Base-by-base conservation (phyloP, 2,888 invertebrate species). In the Tachina grossa region DNA sequence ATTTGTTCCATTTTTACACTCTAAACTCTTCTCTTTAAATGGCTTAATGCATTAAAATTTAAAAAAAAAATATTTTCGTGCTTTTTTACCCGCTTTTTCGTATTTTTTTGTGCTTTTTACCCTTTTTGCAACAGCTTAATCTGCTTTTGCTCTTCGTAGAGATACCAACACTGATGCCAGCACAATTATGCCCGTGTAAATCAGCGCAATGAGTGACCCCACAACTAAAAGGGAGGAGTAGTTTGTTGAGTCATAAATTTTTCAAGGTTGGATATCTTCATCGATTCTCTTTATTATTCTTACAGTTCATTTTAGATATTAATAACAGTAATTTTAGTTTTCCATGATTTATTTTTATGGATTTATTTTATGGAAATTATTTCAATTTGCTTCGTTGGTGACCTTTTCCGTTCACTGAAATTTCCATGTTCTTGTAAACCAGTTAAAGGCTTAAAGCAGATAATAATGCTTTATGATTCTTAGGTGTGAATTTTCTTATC, bases 181-280 rank as follows among this genome's bases (percentile, higher is more conserved):
- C n/a, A n/a, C n/a, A n/a, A n/a, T n/a, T n/a, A n/a, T n/a, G n/a
- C n/a, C n/a, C n/a, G n/a, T n/a, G n/a, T n/a, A n/a, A n/a, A n/a
- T n/a, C n/a, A n/a, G n/a, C n/a, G n/a, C n/a, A n/a, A n/a, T n/a
- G 6, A 31, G 31, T 31, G 31, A 31, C 31, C 6, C 31, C 31
- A 31, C 31, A 31, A 31, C 6, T 31, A 31, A 31, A 31, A 31
- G 6, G 31, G 6, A 31, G 31, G 5, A 31, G 31, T 31, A 31
- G 31, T 31, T 31, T 31, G 31, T 31, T 31, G 53, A 19, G 19
- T 53, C 9, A 51, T n/a, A 51, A 51, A 31, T 6, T 31, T 87
- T 87, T 88, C 89, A 90, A 90, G 90, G 90, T 77, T 89, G 84
- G 49, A 61, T 31, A 8, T n/a, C 19, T 19, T 16, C 13, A 57